Base-by-base conservation (phyloP, 2,888 invertebrate species). In the Mesorhabditis belari region DNA sequence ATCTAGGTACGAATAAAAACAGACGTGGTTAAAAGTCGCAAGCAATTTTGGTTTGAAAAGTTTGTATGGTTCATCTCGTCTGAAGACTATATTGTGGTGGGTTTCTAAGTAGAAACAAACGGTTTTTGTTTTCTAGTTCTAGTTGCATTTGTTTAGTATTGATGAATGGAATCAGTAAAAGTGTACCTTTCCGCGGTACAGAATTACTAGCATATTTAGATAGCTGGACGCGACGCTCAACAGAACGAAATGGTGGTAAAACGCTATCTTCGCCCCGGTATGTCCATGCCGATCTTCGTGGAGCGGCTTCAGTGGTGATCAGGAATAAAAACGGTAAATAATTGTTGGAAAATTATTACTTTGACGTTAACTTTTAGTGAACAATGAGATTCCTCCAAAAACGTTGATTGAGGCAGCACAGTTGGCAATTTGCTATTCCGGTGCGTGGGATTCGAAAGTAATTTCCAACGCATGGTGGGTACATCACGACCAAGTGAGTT, bases 211-310 rank as follows among this genome's bases (percentile, higher is more conserved):
- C n/a, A n/a, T n/a, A n/a, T 35, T 35, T 35, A 35, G 44, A n/a
- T 35, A 35, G 12, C 98, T 81, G 96, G 90, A 0, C 86, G 95
- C 69, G 98, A 98, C 85, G 91, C 92, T 70, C 94, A 94, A 74
- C 98, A 99, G 83, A 99, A 99, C 83, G 98, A 99, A 83, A 80
- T 96, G 60, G 87, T 99, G 59, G 96, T 96, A n/a, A 98, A 96
- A 84, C 87, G 74, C 61, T 80, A 80, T 60, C 69, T 81, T 6
- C 69, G 75, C 2, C 29, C 77, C 19, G 87, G 87, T 98, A 98
- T 82, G 93, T 98, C 5, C 98, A 98, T 83, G 96, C 96, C 1
- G 96, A 98, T 80, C 75, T 93, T 66, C 88, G 89, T 67, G 94
- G 94, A 52, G 94, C 93, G 0, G 88, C 92, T 60, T 94, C 92